Conservation (phyloP, 2,797 vertebrate genomes). For the Trematomus bernacchii region DNA sequence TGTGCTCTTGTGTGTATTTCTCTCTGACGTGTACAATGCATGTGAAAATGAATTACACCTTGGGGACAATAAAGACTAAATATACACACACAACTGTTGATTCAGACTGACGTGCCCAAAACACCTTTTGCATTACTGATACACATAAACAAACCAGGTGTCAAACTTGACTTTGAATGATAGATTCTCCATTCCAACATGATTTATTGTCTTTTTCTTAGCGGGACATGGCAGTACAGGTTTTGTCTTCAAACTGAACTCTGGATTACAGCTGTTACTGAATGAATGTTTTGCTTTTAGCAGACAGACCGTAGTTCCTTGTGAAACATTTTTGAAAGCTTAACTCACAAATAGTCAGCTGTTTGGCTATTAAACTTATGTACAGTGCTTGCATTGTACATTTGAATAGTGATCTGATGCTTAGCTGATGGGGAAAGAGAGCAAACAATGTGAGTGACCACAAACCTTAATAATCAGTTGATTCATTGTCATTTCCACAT, state of each 20-base stretch:
- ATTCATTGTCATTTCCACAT: neutral
- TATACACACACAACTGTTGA: no score
- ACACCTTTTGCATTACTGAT: conserved; percentile 8
- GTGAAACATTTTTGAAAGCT: conserved; percentile 11
- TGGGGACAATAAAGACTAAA: no score
- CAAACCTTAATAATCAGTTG: neutral
- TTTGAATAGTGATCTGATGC: neutral
- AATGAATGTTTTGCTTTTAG: neutral
- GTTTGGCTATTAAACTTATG: neutral
- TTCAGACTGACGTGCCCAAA: conserved; percentile 11
- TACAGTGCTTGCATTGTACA: neutral
- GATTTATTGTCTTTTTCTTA: neutral
- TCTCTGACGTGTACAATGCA: no score
- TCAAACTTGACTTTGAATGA: conserved; percentile 10
- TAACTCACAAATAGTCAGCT: neutral
- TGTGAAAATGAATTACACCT: no score
- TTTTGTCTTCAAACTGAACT: conserved; percentile 4
- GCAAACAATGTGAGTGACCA: neutral
- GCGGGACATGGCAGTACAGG: no score
- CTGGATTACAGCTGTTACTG: neutral
- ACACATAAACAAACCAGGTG: conserved; percentile 4
- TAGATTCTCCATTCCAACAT: neutral
- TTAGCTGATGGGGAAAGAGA: neutral
- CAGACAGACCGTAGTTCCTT: neutral
- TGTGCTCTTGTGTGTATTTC: no score